Evolutionary conservation across 2,888 invertebrate genomes (phyloP), one percentile per base, ranked within the genome.

Genomic region (Esperia sulphurella): DNA sequence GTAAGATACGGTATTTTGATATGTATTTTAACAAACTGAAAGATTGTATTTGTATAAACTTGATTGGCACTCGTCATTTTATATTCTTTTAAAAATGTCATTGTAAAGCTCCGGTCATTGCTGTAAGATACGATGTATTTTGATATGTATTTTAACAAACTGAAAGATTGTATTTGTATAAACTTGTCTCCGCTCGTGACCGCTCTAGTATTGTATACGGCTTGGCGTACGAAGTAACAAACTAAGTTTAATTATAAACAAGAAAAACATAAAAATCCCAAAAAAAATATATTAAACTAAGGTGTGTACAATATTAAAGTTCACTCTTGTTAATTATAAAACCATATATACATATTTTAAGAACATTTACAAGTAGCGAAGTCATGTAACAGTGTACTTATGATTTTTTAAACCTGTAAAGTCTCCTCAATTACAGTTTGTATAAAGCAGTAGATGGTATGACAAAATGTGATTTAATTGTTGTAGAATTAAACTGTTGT

Each of bases 221-320:
- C 83, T 85, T 82, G 85, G 83, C 75, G 67, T 76, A 70, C 75
- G 60, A 77, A 75, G 71, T 83, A 79, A 82, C 83, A 82, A 79
- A 83, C 75, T 82, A 83, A 81, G 78, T 68, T 81, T 74, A 77
- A 69, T 72, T 70, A 76, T 77, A 77, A 65, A 60, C 58, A 65
- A 62, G 65, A 68, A 74, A 65, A 57, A 59, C 68, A 71, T 45
- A 59, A 68, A 79, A 77, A 69, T 57, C 56, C 56, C 54, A 70
- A 75, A 79, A 82, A 83, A 76, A 76, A 21, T 21, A 5, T 67
- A 68, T 61, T 65, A 61, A 65, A 71, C 83, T 80, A 80, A 83
- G 84, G 70, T 78, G 83, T 85, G 83, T 86, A 87, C 87, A 85
- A 85, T 86, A 84, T 84, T 85, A 81, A 79, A 83, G 83, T 77